phyloP scores from a whole-genome alignment of 1,140 invertebrate genomes.

The Heliconius hermathena region DNA sequence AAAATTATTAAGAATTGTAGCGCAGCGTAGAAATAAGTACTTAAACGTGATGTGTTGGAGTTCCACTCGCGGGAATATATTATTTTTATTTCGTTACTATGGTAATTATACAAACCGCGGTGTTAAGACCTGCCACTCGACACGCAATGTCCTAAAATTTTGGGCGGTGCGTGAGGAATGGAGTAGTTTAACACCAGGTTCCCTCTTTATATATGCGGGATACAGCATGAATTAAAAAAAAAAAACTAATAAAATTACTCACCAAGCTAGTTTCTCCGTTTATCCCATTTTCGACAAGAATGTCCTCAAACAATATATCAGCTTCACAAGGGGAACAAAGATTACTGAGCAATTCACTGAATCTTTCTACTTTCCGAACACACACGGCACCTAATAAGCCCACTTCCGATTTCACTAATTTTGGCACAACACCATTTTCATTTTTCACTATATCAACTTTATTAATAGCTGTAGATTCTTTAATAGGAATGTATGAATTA shows the following conservation, averaged over 20 bases:
- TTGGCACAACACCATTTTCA: slow-evolving; percentile 72
- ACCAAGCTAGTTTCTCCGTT: slow-evolving; percentile 59
- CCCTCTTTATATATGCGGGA: too few relatives aligned
- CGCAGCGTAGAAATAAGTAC: too few relatives aligned
- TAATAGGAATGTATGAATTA: slow-evolving; percentile 59
- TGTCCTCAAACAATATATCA: slow-evolving; percentile 73
- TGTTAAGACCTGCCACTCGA: too few relatives aligned
- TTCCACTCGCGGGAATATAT: too few relatives aligned
- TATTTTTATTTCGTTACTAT: too few relatives aligned
- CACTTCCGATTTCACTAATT: slow-evolving; percentile 62
- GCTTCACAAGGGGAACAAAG: slow-evolving; percentile 77
- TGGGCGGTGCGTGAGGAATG: too few relatives aligned
- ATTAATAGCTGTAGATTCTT: slow-evolving; percentile 55
- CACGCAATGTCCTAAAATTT: too few relatives aligned
- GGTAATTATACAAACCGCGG: too few relatives aligned
- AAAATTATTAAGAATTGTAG: too few relatives aligned
- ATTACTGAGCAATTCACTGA: slow-evolving; percentile 79
- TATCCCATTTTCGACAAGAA: slow-evolving; percentile 72
- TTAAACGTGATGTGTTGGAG: too few relatives aligned
- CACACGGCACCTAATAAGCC: slow-evolving; percentile 74
- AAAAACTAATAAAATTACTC: slow-evolving; percentile 39
- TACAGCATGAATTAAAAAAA: too few relatives aligned
- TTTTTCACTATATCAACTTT: slow-evolving; percentile 54
- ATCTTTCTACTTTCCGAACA: slow-evolving; percentile 78
- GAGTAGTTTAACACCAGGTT: too few relatives aligned